These are phyloP conservation scores for Micrasema minimum DNA, from an alignment of 1,140 invertebrate genomes.

Conservation along the genomic window DNA sequence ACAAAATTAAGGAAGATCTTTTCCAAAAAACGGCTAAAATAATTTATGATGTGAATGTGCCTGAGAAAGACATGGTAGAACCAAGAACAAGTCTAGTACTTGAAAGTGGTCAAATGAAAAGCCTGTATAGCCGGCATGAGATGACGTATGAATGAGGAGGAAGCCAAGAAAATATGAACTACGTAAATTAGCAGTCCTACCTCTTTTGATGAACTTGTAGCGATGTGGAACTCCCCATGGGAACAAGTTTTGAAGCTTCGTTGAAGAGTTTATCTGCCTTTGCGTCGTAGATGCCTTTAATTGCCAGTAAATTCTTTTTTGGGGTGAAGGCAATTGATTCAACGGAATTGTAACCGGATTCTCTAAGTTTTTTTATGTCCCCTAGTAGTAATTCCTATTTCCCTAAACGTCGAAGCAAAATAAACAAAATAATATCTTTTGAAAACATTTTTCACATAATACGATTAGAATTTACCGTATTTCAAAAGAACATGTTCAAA, in stretches of 20 bases:
- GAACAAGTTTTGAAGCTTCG: conserved; percentile 93
- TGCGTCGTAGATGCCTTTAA: conserved; percentile 97
- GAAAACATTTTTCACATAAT: background rate
- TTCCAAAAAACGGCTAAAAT: no score
- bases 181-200: no score
- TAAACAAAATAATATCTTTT: no score
- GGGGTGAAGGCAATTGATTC: conserved; percentile 95
- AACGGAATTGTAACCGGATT: conserved; percentile 94
- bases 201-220: conserved; percentile 95
- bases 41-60: no score
- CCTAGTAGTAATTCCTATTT: conserved; percentile 88
- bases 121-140: no score
- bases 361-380: conserved; percentile 95
- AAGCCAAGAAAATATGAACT: no score
- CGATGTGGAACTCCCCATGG: conserved; percentile 98
- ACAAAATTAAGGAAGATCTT: no score
- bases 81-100: no score
- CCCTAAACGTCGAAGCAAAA: conserved; percentile 69
- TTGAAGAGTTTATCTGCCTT: conserved; percentile 96
- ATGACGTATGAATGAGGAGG: no score
- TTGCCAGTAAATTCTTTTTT: conserved; percentile 87
- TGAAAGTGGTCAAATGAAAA: no score
- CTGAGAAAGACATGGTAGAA: no score
- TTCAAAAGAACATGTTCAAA: background rate
- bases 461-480: background rate